phyloP scores from a whole-genome alignment of 53 echinoderm and acorn worm genomes.

The Luidia sarsii region DNA sequence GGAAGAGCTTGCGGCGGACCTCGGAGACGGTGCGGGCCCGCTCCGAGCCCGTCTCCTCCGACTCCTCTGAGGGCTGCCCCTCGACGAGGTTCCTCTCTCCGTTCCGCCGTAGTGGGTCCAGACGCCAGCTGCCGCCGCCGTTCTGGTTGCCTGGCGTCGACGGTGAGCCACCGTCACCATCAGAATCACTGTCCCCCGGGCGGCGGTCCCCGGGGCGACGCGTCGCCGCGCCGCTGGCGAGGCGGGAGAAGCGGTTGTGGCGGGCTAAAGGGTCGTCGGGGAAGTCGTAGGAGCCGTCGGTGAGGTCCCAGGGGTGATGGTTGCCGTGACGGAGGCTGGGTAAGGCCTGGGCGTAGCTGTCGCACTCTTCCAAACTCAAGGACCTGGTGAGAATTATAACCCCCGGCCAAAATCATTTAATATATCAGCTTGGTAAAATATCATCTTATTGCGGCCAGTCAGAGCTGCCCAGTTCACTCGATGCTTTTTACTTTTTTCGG shows the following conservation, averaged over 20 bases:
- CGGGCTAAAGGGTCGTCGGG: slow-evolving; percentile 24
- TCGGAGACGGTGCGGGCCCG: slow-evolving; percentile 48
- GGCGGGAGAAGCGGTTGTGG: slow-evolving; percentile 33
- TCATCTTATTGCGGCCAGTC: too few relatives aligned
- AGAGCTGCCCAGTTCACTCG: too few relatives aligned
- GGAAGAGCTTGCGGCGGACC: slow-evolving; percentile 73
- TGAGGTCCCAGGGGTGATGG: slow-evolving; percentile 73
- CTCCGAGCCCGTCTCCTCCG: slow-evolving; percentile 45
- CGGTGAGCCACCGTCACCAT: slow-evolving; percentile 15
- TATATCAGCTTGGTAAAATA: too few relatives aligned
- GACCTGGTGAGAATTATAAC: slow-evolving; percentile 62
- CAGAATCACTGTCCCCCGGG: slow-evolving; percentile 12
- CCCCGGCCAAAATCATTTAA: too few relatives aligned
- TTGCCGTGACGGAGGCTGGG: slow-evolving; percentile 69
- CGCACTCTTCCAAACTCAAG: slow-evolving; percentile 71
- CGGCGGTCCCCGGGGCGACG: slow-evolving; percentile 15
- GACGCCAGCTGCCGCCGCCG: slow-evolving; percentile 15
- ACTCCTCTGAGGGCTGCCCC: neutral
- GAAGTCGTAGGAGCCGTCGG: slow-evolving; percentile 50
- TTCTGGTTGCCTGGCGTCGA: neutral
- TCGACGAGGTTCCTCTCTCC: slow-evolving; percentile 22
- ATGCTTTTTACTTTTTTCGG: too few relatives aligned
- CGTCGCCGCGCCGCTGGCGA: neutral
- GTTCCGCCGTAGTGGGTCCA: slow-evolving; percentile 1
- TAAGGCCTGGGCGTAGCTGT: slow-evolving; percentile 86